phyloP scores from a whole-genome alignment of 2,113 vertebrate species.

The Chaetodon auriga region DNA sequence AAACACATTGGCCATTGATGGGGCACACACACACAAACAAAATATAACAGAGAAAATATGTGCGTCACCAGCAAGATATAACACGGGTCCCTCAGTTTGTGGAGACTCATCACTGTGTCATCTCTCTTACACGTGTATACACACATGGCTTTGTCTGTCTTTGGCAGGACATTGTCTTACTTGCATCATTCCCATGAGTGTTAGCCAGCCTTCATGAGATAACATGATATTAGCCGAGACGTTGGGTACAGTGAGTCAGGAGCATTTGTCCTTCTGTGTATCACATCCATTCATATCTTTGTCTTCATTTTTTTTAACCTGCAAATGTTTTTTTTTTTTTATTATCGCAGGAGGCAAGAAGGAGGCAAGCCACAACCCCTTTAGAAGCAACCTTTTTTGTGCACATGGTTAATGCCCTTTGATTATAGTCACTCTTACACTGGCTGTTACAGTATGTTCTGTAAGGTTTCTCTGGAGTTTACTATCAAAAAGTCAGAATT shows the following conservation, averaged over 20 bases:
- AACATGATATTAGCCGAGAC: neutral
- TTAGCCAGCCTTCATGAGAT: neutral
- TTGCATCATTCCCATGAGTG: neutral
- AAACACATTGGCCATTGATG: conserved; percentile 17
- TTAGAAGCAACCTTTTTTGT: too few relatives aligned
- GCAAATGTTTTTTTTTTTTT: neutral
- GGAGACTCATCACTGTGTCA: neutral
- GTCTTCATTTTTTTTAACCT: neutral
- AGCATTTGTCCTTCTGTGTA: neutral
- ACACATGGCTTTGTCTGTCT: neutral
- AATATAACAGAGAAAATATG: neutral
- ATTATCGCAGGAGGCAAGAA: neutral
- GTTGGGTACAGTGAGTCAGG: neutral
- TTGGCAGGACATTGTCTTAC: neutral
- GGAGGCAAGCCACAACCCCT: neutral
- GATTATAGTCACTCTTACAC: neutral
- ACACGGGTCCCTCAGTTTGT: neutral
- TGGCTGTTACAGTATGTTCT: neutral
- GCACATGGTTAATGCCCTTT: neutral
- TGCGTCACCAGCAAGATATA: conserved; percentile 19
- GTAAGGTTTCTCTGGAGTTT: neutral
- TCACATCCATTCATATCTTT: neutral
- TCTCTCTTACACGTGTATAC: neutral
- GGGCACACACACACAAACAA: neutral
- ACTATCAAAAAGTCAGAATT: neutral